A percentile compares a stretch with the other conserved stretches of the same genome.
These are phyloP conservation scores for Lepidothrix coronata DNA, from an alignment of 2,113 vertebrate genomes.

Conservation along the genomic window DNA sequence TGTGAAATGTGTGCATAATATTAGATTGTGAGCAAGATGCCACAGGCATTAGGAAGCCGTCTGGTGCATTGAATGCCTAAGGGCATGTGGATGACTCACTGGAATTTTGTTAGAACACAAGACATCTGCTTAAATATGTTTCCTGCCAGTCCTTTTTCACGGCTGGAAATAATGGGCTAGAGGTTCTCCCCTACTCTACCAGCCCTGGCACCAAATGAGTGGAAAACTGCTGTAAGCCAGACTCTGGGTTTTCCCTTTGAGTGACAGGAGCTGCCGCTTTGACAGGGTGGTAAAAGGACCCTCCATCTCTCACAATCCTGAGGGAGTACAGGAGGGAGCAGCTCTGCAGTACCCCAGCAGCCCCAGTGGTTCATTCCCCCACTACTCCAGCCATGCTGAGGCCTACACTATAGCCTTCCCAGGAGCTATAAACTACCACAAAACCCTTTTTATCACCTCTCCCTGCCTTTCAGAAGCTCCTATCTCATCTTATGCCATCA, in stretches of 20 bases:
- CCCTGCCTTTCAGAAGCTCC: not conserved
- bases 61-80: not conserved
- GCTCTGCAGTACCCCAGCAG: not conserved
- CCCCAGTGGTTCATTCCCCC: not conserved
- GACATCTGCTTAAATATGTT: constrained; percentile 45
- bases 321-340: not conserved
- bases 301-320: not conserved
- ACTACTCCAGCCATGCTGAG: not conserved
- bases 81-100: constrained; percentile 1
- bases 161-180: not conserved
- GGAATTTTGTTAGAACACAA: not conserved
- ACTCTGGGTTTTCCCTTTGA: not conserved
- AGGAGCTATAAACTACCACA: not conserved
- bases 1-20: not conserved
- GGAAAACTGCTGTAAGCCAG: constrained; percentile 13
- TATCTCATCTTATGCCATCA: not conserved
- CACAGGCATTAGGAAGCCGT: not conserved
- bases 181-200: not conserved
- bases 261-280: not conserved
- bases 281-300: not conserved
- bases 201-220: constrained; percentile 6
- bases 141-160: not conserved
- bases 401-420: not conserved
- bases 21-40: not conserved
- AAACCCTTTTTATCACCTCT: not conserved